Evolutionary conservation across 2,888 invertebrate genomes (phyloP).

Genomic region (Cheilosia vernalis): DNA sequence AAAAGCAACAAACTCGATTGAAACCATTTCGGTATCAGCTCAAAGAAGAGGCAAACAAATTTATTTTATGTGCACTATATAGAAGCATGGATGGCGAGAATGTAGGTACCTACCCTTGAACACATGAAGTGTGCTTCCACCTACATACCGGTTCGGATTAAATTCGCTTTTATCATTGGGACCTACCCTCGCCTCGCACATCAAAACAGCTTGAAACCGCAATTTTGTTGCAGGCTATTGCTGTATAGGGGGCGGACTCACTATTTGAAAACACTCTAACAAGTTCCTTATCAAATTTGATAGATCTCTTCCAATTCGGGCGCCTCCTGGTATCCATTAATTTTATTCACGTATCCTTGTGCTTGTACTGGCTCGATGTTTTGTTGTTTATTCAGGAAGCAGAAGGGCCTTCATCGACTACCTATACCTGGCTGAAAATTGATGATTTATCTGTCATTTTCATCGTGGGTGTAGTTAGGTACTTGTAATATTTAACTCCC

Average conservation of each 20-base stretch:
- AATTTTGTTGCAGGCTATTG: slow-evolving; percentile 16
- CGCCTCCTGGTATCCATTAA: slow-evolving; percentile 63
- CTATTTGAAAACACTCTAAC: slow-evolving; percentile 63
- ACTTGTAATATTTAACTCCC: slow-evolving; percentile 56
- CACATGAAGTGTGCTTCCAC: slow-evolving; percentile 41
- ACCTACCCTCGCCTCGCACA: slow-evolving; percentile 50
- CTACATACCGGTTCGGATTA: slow-evolving; percentile 59
- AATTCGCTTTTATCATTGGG: slow-evolving; percentile 66
- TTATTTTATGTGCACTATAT: slow-evolving; percentile 59
- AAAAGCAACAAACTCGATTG: slow-evolving; percentile 15
- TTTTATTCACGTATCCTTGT: slow-evolving; percentile 70
- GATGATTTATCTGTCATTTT: slow-evolving; percentile 54
- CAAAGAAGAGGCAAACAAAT: slow-evolving; percentile 61
- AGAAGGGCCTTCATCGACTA: slow-evolving; percentile 27
- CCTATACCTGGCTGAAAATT: slow-evolving; percentile 37
- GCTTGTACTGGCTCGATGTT: slow-evolving; percentile 9
- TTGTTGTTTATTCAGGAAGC: slow-evolving; percentile 12
- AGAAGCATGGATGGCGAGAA: slow-evolving; percentile 7
- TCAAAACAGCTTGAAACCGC: slow-evolving; percentile 61
- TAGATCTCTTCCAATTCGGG: slow-evolving; percentile 65
- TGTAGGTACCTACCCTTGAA: slow-evolving; percentile 4
- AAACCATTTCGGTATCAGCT: slow-evolving; percentile 53
- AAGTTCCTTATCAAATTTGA: slow-evolving; percentile 74
- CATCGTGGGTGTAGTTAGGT: slow-evolving; percentile 16
- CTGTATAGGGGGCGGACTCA: not conserved